Conservation (phyloP, 2,888 invertebrate species). For the Nomada flava region DNA sequence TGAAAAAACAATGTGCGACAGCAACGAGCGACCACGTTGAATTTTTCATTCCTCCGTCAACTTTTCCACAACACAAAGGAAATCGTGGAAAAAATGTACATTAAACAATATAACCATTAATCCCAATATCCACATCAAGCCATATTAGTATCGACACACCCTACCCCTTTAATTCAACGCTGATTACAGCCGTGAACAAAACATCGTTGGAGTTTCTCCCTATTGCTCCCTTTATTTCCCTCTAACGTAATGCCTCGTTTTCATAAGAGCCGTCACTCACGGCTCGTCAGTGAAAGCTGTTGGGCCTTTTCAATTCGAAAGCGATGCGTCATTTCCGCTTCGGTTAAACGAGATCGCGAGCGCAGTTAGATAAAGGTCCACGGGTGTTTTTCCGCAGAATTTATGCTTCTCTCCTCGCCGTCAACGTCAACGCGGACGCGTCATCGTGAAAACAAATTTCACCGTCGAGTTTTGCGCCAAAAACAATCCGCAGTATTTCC, state of each 20-base stretch:
- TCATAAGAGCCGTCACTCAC: neutral
- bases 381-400: neutral
- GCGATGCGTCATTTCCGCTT: slow-evolving; percentile 2
- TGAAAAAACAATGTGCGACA: too few relatives aligned
- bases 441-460: neutral
- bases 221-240: neutral
- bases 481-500: slow-evolving; percentile 12
- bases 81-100: too few relatives aligned
- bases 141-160: too few relatives aligned
- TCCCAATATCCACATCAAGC: too few relatives aligned
- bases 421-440: neutral
- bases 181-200: too few relatives aligned
- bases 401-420: neutral
- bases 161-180: too few relatives aligned
- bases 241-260: neutral
- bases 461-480: neutral
- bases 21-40: too few relatives aligned
- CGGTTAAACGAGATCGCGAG: neutral
- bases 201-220: neutral
- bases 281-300: neutral
- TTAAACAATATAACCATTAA: too few relatives aligned
- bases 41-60: too few relatives aligned
- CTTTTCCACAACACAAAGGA: too few relatives aligned
- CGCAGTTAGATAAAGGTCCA: neutral
- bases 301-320: slow-evolving; percentile 12